Conservation (phyloP, 2,113 vertebrate species). For the Electrona antarctica region DNA sequence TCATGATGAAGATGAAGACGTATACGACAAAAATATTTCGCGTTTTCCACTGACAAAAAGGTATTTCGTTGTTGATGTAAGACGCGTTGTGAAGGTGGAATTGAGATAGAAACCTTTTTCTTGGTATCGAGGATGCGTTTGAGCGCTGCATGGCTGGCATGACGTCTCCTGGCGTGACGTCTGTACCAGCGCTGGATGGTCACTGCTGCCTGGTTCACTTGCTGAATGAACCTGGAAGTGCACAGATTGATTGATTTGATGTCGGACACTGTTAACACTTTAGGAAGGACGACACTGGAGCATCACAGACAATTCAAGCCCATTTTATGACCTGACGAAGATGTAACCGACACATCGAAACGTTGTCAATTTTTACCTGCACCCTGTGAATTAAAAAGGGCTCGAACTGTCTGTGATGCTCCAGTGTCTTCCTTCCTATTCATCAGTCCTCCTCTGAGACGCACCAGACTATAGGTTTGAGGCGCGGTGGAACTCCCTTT, state of each 20-base stretch:
- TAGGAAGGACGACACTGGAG: too few species aligned
- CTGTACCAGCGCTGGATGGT: constrained; percentile 96
- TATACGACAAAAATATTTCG: background rate
- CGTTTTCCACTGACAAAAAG: background rate
- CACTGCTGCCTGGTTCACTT: constrained; percentile 87
- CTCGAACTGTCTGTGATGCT: too few species aligned
- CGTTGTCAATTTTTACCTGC: background rate
- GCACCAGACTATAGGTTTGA: constrained; percentile 12
- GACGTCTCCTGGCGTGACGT: constrained; percentile 68
- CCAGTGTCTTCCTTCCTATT: too few species aligned
- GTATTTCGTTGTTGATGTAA: background rate
- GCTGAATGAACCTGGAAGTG: constrained; percentile 86
- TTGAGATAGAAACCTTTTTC: constrained; percentile 77
- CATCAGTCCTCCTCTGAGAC: too few species aligned
- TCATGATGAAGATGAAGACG: background rate
- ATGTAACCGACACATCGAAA: background rate
- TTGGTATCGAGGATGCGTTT: constrained; percentile 75
- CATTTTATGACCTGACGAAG: too few species aligned
- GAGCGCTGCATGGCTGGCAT: constrained; percentile 62
- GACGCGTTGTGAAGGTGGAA: background rate
- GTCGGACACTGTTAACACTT: too few species aligned
- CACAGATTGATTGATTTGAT: background rate
- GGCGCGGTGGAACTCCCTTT: too few species aligned
- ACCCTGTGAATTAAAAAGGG: background rate
- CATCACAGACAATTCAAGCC: too few species aligned